Evolutionary conservation across 92 coral and sea anemone species (phyloP).

Genomic region (Heliopora coerulea): DNA sequence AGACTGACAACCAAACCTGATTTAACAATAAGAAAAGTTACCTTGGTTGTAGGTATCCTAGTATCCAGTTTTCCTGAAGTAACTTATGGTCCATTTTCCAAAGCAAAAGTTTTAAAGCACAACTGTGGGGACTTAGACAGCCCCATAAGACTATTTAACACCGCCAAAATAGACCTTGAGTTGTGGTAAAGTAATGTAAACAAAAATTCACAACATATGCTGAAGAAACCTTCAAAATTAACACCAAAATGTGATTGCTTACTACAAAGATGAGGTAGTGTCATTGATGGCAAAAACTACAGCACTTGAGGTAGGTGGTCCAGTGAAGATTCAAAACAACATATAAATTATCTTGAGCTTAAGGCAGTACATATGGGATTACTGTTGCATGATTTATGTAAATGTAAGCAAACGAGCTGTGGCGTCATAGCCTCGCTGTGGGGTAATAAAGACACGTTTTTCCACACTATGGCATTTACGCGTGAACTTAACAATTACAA

Average conservation of each 20-base stretch:
- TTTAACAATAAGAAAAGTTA: conserved; percentile 15
- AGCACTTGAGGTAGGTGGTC: conserved; percentile 45
- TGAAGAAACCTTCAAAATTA: neutral
- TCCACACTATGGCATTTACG: no score
- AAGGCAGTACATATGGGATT: conserved; percentile 42
- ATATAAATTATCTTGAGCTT: conserved; percentile 44
- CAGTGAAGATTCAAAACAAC: conserved; percentile 12
- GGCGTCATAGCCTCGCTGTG: no score
- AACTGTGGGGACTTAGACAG: conserved; percentile 40
- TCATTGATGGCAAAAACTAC: conserved; percentile 25
- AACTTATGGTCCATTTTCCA: conserved; percentile 39
- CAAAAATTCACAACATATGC: conserved; percentile 11
- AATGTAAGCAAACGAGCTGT: no score
- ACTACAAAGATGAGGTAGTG: conserved; percentile 46
- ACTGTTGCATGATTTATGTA: no score
- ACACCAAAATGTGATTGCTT: conserved; percentile 52
- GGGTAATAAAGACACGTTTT: no score
- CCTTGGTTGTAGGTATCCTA: conserved; percentile 42
- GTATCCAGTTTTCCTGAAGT: conserved; percentile 51
- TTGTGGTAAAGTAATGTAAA: conserved; percentile 48
- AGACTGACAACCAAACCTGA: neutral
- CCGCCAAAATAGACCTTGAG: conserved; percentile 4
- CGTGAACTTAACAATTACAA: no score
- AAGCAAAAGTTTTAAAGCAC: conserved; percentile 22
- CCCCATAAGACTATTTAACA: conserved; percentile 14